Conservation (phyloP, 2,113 vertebrate species). For the Steatornis caripensis region DNA sequence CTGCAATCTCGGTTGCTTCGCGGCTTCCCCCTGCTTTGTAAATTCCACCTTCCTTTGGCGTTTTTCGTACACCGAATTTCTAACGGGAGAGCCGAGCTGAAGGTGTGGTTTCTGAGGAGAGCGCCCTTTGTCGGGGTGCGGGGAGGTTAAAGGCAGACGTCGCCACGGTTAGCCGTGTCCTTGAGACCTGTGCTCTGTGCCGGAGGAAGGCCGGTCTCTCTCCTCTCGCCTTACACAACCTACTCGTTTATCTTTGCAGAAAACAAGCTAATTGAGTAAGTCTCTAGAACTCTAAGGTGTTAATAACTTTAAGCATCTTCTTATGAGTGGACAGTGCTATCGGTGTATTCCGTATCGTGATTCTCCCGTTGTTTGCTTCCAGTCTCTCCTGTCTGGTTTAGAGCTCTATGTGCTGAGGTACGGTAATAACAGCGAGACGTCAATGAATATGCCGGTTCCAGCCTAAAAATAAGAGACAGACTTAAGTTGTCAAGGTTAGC, state of each 20-base stretch:
- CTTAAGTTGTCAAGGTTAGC: background rate
- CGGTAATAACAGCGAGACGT: background rate
- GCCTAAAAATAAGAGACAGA: background rate
- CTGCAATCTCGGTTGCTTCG: background rate
- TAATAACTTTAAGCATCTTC: background rate
- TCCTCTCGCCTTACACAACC: background rate
- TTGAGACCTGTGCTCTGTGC: background rate
- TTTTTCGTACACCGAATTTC: rapidly evolving
- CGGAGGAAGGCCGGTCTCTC: background rate
- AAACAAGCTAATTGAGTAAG: background rate
- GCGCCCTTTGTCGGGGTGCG: rapidly evolving
- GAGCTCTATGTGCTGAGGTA: background rate
- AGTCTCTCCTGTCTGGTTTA: background rate
- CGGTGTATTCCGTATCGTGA: background rate
- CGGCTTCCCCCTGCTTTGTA: background rate
- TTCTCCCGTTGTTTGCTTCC: background rate
- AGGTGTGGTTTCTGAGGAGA: background rate
- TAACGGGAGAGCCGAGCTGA: rapidly evolving
- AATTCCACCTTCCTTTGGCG: rapidly evolving
- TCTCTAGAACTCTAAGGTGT: background rate
- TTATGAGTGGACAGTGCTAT: background rate
- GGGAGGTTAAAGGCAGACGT: background rate
- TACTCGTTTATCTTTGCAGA: background rate
- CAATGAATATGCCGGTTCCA: background rate
- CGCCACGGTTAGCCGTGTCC: too few relatives aligned